Conservation (phyloP, 2,113 vertebrate genomes). For the Microtus oregoni region DNA sequence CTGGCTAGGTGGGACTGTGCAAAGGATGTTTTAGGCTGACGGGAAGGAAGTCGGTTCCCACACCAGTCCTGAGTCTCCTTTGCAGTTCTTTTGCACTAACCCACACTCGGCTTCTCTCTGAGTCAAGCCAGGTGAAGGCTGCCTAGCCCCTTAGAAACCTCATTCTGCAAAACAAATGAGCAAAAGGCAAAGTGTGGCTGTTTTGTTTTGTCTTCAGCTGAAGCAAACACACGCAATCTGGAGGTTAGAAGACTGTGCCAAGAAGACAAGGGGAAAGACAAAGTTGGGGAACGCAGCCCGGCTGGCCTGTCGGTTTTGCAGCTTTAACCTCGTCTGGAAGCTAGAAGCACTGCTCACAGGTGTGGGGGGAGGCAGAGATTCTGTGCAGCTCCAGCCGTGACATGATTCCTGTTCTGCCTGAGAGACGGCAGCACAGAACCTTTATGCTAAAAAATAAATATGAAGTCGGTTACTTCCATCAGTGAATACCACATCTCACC, state of each 20-base stretch:
- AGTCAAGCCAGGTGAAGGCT: accelerated
- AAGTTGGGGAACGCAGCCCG: not conserved
- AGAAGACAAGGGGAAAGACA: not conserved
- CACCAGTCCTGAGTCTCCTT: not conserved
- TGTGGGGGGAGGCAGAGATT: not conserved
- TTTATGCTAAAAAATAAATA: not conserved
- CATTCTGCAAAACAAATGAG: constrained; percentile 29
- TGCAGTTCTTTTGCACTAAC: accelerated
- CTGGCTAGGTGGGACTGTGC: not conserved
- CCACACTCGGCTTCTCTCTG: accelerated
- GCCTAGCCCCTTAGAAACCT: not conserved
- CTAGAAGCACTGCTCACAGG: not conserved
- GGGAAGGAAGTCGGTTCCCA: not conserved
- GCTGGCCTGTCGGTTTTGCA: not conserved
- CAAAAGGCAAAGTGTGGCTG: not conserved
- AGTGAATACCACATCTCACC: constrained; percentile 8
- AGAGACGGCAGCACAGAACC: not conserved
- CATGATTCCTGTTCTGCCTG: not conserved
- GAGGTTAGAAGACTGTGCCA: not conserved
- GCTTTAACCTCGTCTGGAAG: constrained; percentile 34
- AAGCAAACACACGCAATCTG: not conserved
- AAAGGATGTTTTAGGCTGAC: constrained; percentile 40
- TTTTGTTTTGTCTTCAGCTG: not conserved
- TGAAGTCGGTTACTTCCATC: constrained; percentile 10
- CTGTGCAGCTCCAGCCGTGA: not conserved